Percentiles rank a stretch among this genome's conserved stretches.
Evolutionary conservation across 2,113 vertebrate genomes (phyloP).

Genomic region (Muntiacus muntjak): DNA sequence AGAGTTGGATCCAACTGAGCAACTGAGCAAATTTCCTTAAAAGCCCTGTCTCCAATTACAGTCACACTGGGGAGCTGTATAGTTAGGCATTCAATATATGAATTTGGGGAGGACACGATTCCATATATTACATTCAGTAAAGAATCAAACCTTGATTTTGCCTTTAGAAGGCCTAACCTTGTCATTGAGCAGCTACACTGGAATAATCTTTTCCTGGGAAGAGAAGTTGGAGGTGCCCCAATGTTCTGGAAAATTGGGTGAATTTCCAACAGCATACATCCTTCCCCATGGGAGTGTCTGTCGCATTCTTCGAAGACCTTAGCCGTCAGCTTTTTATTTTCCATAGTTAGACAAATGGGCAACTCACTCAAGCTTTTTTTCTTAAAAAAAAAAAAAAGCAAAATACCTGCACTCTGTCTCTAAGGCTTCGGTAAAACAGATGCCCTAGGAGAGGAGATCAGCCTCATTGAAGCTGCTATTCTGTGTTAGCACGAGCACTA

Average conservation of each 20-base stretch:
- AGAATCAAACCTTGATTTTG: neutral
- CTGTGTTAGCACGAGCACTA: neutral
- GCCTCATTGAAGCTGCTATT: rapidly evolving
- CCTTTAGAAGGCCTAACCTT: neutral
- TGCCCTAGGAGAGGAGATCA: neutral
- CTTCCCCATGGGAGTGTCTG: neutral
- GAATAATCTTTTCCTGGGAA: neutral
- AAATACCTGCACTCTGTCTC: neutral
- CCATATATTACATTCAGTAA: neutral
- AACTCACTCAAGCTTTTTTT: neutral
- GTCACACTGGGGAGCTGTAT: neutral
- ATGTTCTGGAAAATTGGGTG: neutral
- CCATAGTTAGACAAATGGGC: neutral
- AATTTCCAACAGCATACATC: neutral
- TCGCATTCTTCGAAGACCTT: neutral
- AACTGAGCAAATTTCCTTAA: neutral
- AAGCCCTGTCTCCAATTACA: neutral
- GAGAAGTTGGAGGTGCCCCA: neutral
- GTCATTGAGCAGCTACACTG: neutral
- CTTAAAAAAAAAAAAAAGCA: too few relatives aligned
- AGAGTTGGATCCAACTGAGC: neutral
- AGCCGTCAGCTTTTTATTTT: neutral
- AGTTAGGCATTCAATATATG: neutral
- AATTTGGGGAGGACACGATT: neutral
- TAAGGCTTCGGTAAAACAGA: neutral